Evolutionary conservation across 1,140 invertebrate genomes (phyloP), one percentile per base, ranked within the genome.

Genomic region (Plutomurus gul): DNA sequence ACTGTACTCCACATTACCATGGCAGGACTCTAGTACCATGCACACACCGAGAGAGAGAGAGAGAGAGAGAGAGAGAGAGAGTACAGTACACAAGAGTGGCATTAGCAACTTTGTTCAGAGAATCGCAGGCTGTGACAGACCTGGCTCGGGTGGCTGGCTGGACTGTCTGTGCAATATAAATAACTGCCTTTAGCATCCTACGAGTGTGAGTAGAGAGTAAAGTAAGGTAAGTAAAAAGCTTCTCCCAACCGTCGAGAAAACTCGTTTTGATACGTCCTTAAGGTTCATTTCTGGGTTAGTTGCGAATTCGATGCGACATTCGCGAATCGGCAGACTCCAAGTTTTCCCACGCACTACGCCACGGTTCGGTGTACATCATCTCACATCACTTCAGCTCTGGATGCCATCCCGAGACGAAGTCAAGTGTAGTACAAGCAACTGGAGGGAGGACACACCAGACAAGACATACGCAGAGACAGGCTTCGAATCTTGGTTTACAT

Each of bases 31-130:
- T n/a, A n/a, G n/a, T n/a, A n/a, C n/a, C n/a, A n/a, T n/a, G n/a
- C n/a, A n/a, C n/a, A n/a, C n/a, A n/a, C n/a, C n/a, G n/a, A n/a
- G n/a, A n/a, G n/a, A n/a, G 51, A 30, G 51, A 10, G 25, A 60
- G n/a, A 33, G 51, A n/a, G 6, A 20, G 18, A n/a, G 18, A 20
- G 18, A 6, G 20, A 47, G 46, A 16, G 8, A 60, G 22, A 30
- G 51, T 25, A 60, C 25, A 60, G 51, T 60, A 60, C 51, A 60
- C 51, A 30, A n/a, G 51, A 60, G 51, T 60, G 51, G 51, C 51
- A 60, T 60, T 60, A 60, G 51, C 51, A 30, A 27, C 51, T 60
- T 60, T 30, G 51, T 60, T 22, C 18, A 30, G 51, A 60, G 51
- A 27, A 60, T 60, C 13, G 51, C 51, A 60, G 16, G 51, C 33